A percentile compares a stretch with the other conserved stretches of the same genome.
These are phyloP conservation scores for Anser brachyrhynchus DNA, from an alignment of 2,113 vertebrate species.

Conservation along the genomic window DNA sequence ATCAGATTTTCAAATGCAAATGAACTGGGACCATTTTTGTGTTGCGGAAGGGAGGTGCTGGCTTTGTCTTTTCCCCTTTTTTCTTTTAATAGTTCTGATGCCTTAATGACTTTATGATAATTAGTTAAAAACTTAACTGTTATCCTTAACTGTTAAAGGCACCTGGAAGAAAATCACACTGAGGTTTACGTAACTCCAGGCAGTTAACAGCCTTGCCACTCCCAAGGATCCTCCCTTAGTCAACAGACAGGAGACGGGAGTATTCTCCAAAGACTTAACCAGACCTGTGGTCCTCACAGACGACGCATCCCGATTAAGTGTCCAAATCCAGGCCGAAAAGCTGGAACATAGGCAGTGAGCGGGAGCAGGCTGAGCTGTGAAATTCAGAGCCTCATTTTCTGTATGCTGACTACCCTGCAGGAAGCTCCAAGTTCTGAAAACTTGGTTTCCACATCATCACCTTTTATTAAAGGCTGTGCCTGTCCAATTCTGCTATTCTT, in stretches of 20 bases:
- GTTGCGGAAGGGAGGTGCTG: not conserved
- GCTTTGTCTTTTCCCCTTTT: not conserved
- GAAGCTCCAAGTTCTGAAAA: not conserved
- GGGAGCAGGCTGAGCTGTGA: not conserved
- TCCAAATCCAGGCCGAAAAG: not conserved
- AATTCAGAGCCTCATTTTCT: not conserved
- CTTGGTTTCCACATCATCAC: not conserved
- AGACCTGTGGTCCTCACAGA: not conserved
- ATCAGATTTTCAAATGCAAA: not conserved
- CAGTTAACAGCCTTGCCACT: not conserved
- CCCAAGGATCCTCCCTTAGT: not conserved
- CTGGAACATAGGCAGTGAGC: not conserved
- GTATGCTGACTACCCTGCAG: not conserved
- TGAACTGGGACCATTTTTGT: not conserved
- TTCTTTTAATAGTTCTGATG: not conserved
- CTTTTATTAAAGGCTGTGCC: not conserved
- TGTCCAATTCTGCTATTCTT: fast-evolving
- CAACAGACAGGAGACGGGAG: not conserved
- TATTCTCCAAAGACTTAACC: not conserved
- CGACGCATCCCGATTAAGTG: not conserved
- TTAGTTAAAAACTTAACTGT: not conserved
- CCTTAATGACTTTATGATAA: not conserved
- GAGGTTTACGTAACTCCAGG: not conserved
- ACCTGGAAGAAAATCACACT: not conserved
- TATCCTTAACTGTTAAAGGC: not conserved